Conservation (phyloP, 2,888 invertebrate genomes). For the Dione vanillae region DNA sequence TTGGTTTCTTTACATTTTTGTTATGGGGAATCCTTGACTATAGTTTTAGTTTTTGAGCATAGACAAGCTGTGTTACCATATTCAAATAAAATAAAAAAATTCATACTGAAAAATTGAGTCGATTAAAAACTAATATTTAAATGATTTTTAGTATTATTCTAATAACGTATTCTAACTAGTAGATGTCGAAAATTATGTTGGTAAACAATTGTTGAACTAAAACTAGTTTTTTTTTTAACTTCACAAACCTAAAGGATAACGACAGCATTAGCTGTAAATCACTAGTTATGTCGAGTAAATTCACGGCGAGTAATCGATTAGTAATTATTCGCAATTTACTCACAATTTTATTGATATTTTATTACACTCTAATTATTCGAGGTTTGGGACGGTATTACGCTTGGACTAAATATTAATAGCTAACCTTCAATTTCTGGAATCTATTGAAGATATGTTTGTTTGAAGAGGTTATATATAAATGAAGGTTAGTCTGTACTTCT, state of each 20-base stretch:
- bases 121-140: too few species aligned
- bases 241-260: background rate
- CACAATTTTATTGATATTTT: background rate
- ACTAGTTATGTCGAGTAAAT: background rate
- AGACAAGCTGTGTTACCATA: slow-evolving; percentile 3
- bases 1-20: background rate
- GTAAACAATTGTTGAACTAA: too few species aligned
- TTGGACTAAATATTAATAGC: background rate
- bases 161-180: too few species aligned
- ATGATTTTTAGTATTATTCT: too few species aligned
- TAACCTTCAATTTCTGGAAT: slow-evolving; percentile 5
- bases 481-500: background rate
- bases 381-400: background rate
- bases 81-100: too few species aligned
- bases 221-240: too few species aligned
- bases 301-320: background rate
- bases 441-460: slow-evolving; percentile 1
- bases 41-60: background rate
- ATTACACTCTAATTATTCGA: background rate
- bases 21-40: slow-evolving; percentile 1
- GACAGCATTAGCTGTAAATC: too few species aligned
- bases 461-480: slow-evolving; percentile 3
- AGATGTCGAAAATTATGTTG: too few species aligned
- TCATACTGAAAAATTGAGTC: too few species aligned
- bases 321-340: slow-evolving; percentile 3